Evolutionary conservation across 1,140 invertebrate species (phyloP), one percentile per base, ranked within the genome.

Genomic region (Octopus bimaculoides): DNA sequence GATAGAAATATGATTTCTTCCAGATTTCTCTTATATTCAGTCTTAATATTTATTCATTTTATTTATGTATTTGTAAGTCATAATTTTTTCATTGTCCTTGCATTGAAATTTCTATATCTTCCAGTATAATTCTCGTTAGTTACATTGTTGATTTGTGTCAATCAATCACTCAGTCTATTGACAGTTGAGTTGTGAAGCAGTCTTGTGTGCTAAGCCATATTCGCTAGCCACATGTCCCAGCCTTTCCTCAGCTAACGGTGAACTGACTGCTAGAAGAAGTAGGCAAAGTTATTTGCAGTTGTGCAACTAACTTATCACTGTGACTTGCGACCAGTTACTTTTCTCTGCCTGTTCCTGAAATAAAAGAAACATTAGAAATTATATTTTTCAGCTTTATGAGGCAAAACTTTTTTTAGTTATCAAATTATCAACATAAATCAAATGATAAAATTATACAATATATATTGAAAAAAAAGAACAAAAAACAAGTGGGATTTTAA

Each of bases 271-370:
- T n/a, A 14, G 26, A 14, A 71, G 17, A 14, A 71, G 66, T 71
- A 14, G 17, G 66, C 66, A 71, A 71, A n/a, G 66, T 71, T 14
- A 6, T n/a, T 6, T n/a, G 26, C 14, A 6, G 26, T 6, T n/a
- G 26, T 14, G 66, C 26, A 20, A 71, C 66, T n/a, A 71, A 17
- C 14, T 61, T 5, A 6, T 96, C 93, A 97, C 93, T 96, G 95
- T 10, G 94, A 95, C 91, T 96, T 96, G 91, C 96, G 93, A 10
- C 94, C 95, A 2, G 94, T 94, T 81, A 96, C 91, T 90, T 97
- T 97, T 83, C 95, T 91, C 76, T 94, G 94, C 85, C 95, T 92
- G 54, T 93, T 93, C 85, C 94, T 90, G 83, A 52, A 84, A 85
- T 77, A 77, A 79, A 81, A 82, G 80, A 71, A 71, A 77, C 41